Base-by-base conservation (phyloP, 2,888 invertebrate genomes). In the Limnephilus rhombicus region DNA sequence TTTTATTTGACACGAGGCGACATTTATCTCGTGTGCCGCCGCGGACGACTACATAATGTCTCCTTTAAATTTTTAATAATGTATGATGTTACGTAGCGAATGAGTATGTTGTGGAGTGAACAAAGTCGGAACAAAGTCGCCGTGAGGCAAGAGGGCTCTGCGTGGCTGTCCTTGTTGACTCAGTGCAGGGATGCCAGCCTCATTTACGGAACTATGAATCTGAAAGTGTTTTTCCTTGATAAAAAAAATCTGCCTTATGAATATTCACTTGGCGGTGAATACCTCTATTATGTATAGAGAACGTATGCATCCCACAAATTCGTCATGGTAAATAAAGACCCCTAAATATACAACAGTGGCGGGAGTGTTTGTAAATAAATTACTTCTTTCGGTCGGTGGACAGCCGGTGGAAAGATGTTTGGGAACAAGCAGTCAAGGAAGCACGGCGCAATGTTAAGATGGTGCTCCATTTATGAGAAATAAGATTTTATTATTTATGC, bases 41-140 rank as follows among this genome's bases (percentile, higher is more conserved):
- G 80, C 90, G n/a, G 90, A 45, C 80, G 90, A 82, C 90, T 90
- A 49, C 45, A 89, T 80, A 89, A 85, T 85, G 89, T 85, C 86
- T 80, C 86, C 86, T 90, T 53, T 92, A 92, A 90, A 92, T 92
- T 92, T 92, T 92, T 92, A 92, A 92, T 92, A 92, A 92, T 90
- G 90, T 92, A 90, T 92, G 89, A 92, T 90, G 90, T 81, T 88
- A 90, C 49, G 86, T 81, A 81, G 86, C 82, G 90, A 92, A 90
- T 86, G 92, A 90, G 81, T 34, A 85, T 89, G 92, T 90, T 90
- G 29, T 89, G 89, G 89, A 89, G 89, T 53, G 91, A 49, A 89
- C 80, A 91, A 91, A 89, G 89, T 87, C 91, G 80, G 91, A 49
- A 89, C 80, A 91, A 91, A 89, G 89, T 87, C 91, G 80, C 80